Base-by-base conservation (phyloP, 2,888 invertebrate species). In the Pachymerium ferrugineum region DNA sequence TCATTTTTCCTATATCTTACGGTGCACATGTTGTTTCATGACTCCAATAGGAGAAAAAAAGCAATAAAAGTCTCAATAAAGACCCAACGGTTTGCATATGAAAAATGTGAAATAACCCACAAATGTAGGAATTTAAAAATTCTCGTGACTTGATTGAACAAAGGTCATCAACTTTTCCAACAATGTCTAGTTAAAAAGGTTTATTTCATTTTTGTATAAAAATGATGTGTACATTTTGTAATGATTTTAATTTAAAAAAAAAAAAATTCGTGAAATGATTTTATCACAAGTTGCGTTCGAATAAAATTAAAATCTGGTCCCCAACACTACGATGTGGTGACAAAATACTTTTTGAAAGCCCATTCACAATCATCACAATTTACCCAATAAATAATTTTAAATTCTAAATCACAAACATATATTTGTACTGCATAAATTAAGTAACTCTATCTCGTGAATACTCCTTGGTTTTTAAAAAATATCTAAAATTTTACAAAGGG, bases 201-300 rank as follows among this genome's bases (percentile, higher is more conserved):
- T 54, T 54, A 54, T 54, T 54, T 22, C 62, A 62, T 62, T n/a
- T n/a, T n/a, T 62, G 28, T 62, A 62, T 62, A 62, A 62, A 62
- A 62, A 62, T 25, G 28, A 62, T 54, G n/a, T n/a, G n/a, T n/a
- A n/a, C n/a, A n/a, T n/a, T n/a, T n/a, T n/a, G n/a, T n/a, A n/a
- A n/a, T n/a, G n/a, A n/a, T n/a, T n/a, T n/a, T n/a, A n/a, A n/a
- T n/a, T n/a, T n/a, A n/a, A n/a, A n/a, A n/a, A n/a, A n/a, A 38
- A 38, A 38, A 38, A 62, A 25, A 14, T 62, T 10, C 1, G n/a
- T 25, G 25, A 25, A n/a, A 62, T 62, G 62, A 62, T 28, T 62
- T 62, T 62, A 62, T 62, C 62, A 62, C 62, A 62, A 62, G 25
- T 62, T 62, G 3, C 38, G 5, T 62, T 47, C 19, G 16, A 19